Conservation (phyloP, 2,113 vertebrate species). For the Peromyscus leucopus region DNA sequence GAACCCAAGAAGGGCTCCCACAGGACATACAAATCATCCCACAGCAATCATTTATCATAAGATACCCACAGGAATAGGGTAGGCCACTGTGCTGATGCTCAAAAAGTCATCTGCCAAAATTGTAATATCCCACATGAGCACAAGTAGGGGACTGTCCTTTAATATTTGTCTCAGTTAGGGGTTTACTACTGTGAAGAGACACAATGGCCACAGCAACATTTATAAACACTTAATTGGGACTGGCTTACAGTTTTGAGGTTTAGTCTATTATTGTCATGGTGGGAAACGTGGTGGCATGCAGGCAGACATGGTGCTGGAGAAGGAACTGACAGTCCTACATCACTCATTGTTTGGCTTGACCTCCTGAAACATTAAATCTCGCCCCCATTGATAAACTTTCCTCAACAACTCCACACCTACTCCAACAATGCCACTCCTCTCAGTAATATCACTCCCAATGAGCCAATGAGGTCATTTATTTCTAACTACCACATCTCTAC, state of each 20-base stretch:
- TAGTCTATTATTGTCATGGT: background rate
- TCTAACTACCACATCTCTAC: background rate
- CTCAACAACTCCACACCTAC: background rate
- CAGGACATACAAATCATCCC: too few species aligned
- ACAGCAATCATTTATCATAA: background rate
- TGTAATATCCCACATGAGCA: background rate
- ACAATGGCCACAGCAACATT: background rate
- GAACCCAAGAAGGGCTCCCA: too few species aligned
- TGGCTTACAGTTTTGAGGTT: background rate
- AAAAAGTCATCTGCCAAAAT: background rate
- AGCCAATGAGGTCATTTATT: background rate
- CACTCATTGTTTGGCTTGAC: background rate
- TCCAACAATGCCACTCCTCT: background rate
- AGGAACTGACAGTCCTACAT: background rate
- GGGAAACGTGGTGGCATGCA: background rate
- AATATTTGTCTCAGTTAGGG: background rate
- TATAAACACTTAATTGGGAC: background rate
- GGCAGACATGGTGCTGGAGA: background rate
- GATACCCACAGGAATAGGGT: fast-evolving
- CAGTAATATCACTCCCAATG: background rate
- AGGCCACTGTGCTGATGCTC: background rate
- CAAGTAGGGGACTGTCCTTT: background rate
- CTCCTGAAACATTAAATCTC: background rate
- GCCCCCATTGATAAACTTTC: background rate
- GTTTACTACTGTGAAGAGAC: background rate